Percentiles rank a stretch among this genome's conserved stretches.
Conservation (phyloP, 2,888 invertebrate genomes). For the Loripinus fragilis region DNA sequence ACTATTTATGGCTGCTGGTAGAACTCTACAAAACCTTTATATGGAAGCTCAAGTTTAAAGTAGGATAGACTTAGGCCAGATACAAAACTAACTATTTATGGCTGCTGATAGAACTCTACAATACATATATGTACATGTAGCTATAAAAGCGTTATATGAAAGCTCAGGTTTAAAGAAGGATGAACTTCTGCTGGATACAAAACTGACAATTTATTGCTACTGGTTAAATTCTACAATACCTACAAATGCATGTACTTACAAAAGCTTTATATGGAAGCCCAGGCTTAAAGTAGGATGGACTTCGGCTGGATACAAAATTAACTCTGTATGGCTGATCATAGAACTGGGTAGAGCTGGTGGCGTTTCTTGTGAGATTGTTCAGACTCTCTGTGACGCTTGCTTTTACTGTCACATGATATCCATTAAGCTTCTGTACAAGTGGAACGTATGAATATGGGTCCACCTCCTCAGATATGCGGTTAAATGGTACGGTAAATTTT, state of each 20-base stretch:
- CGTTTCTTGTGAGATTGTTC: conserved; percentile 81
- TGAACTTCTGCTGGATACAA: too few species aligned
- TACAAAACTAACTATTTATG: too few species aligned
- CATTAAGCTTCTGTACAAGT: conserved; percentile 22
- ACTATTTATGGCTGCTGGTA: too few species aligned
- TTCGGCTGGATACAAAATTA: conserved; percentile 88
- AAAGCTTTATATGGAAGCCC: conserved; percentile 92
- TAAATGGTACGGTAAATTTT: conserved; percentile 37
- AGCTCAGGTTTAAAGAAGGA: too few species aligned
- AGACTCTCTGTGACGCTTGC: conserved; percentile 94
- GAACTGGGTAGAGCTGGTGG: conserved; percentile 85
- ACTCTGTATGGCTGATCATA: conserved; percentile 91
- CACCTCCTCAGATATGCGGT: conserved; percentile 29
- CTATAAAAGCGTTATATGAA: too few species aligned
- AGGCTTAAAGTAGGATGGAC: conserved; percentile 93
- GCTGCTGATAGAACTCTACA: too few species aligned
- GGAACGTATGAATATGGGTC: conserved; percentile 33
- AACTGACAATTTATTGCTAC: too few species aligned
- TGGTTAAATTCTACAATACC: too few species aligned
- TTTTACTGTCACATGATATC: conserved; percentile 45
- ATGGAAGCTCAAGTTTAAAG: too few species aligned
- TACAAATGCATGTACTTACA: conserved; percentile 84
- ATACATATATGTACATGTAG: too few species aligned
- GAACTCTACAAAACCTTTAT: too few species aligned
- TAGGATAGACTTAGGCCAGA: too few species aligned